These are phyloP conservation scores for Indicator indicator DNA, from an alignment of 2,113 vertebrate genomes.

Conservation along the genomic window DNA sequence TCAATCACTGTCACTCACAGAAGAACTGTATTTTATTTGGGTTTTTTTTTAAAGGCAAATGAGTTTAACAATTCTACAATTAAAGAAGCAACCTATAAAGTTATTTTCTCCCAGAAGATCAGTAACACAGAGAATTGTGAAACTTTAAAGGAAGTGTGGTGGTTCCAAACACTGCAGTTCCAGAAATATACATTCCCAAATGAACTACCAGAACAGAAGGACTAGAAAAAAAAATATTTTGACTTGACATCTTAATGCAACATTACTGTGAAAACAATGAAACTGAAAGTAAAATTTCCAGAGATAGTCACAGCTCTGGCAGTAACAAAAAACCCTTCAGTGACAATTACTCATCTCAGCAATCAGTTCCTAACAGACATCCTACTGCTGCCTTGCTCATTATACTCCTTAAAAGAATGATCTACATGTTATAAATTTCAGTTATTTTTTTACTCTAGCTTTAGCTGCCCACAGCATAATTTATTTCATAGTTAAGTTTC, in stretches of 20 bases:
- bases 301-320: conserved; percentile 56
- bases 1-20: neutral
- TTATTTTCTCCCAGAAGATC: conserved; percentile 31
- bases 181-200: conserved; percentile 69
- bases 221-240: conserved; percentile 66
- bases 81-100: neutral
- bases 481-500: conserved; percentile 31
- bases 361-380: conserved; percentile 49
- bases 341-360: conserved; percentile 59
- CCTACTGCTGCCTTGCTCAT: conserved; percentile 33
- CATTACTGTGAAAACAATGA: conserved; percentile 73
- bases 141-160: conserved; percentile 27
- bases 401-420: conserved; percentile 11
- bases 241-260: conserved; percentile 73
- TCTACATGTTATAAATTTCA: conserved; percentile 16
- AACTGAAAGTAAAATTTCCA: conserved; percentile 71
- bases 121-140: conserved; percentile 57
- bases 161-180: conserved; percentile 62
- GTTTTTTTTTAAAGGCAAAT: neutral
- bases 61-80: neutral
- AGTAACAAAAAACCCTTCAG: conserved; percentile 44
- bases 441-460: conserved; percentile 10
- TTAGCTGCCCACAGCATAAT: conserved; percentile 23
- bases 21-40: neutral
- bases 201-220: conserved; percentile 72